Evolutionary conservation across 2,113 vertebrate species (phyloP).

Genomic region (Neodontobutis hainanensis): DNA sequence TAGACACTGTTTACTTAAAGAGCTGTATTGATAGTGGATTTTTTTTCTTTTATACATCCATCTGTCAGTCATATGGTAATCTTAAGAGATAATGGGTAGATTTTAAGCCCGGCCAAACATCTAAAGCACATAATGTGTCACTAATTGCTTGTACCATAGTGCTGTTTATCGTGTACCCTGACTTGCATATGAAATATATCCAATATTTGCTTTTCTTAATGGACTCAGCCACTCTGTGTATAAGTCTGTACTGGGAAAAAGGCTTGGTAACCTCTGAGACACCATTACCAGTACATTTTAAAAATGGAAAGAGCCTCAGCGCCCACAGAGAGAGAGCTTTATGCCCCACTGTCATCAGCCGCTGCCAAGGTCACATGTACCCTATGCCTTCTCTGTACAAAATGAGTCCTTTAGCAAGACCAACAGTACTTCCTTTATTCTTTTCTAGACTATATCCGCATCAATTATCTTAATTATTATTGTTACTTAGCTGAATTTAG

Average conservation of each 20-base stretch:
- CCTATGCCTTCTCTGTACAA: constrained; percentile 25
- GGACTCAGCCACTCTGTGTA: constrained; percentile 63
- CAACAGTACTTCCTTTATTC: background rate
- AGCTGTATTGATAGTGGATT: constrained; percentile 28
- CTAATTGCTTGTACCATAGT: constrained; percentile 37
- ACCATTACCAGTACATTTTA: constrained; percentile 76
- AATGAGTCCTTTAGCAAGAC: constrained; percentile 33
- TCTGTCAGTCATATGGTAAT: background rate
- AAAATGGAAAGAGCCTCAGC: constrained; percentile 78
- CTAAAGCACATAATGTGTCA: constrained; percentile 6
- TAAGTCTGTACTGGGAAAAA: constrained; percentile 46
- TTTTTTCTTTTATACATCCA: constrained; percentile 4
- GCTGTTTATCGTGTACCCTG: constrained; percentile 38
- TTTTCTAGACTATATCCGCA: background rate
- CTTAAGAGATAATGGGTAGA: constrained; percentile 18
- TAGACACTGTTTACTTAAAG: constrained; percentile 1
- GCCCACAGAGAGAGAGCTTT: constrained; percentile 43
- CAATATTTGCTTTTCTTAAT: constrained; percentile 79
- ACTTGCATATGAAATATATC: constrained; percentile 58
- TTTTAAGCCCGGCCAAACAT: constrained; percentile 13
- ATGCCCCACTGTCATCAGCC: constrained; percentile 46
- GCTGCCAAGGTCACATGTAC: constrained; percentile 49
- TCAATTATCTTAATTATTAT: constrained; percentile 3
- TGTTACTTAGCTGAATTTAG: background rate
- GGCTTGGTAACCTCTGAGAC: constrained; percentile 68